A percentile compares a stretch with the other conserved stretches of the same genome.
These are phyloP conservation scores for Sicus ferrugineus DNA, from an alignment of 2,888 invertebrate species.

Conservation along the genomic window DNA sequence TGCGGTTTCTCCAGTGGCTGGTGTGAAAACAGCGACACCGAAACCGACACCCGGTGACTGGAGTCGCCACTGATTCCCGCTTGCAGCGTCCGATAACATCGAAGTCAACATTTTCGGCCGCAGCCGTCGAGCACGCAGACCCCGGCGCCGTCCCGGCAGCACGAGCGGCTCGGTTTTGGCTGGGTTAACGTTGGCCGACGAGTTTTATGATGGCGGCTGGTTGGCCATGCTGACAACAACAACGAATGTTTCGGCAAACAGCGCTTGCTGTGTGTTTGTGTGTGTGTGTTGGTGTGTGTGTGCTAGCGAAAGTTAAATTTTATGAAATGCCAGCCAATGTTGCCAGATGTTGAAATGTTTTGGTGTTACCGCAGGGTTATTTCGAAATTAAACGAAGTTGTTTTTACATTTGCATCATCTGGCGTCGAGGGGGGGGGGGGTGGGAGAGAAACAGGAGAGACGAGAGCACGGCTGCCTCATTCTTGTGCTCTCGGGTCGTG, in stretches of 20 bases:
- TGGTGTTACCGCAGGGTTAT: too few species aligned
- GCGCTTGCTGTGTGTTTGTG: too few species aligned
- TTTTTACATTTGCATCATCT: too few species aligned
- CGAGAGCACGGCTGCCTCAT: too few species aligned
- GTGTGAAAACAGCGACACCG: not conserved
- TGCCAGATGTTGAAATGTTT: not conserved
- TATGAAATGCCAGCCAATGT: not conserved
- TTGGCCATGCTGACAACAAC: too few species aligned
- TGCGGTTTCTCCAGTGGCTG: not conserved
- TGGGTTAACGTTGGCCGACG: too few species aligned
- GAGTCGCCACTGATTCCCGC: not conserved
- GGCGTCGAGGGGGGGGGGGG: too few species aligned
- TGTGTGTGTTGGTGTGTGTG: too few species aligned
- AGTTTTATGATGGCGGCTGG: too few species aligned
- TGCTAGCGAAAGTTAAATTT: slow-evolving; percentile 6
- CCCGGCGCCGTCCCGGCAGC: not conserved
- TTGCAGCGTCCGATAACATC: slow-evolving; percentile 14
- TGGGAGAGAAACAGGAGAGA: too few species aligned
- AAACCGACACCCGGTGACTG: not conserved
- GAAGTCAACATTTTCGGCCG: slow-evolving; percentile 7
- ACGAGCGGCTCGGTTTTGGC: slow-evolving; percentile 3
- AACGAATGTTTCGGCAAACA: slow-evolving; percentile 5
- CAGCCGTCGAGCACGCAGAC: slow-evolving; percentile 15
- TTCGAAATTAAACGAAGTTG: too few species aligned
- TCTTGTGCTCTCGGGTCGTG: too few species aligned